Conservation (phyloP, 2,113 vertebrate genomes). For the Oreochromis tanganicae region DNA sequence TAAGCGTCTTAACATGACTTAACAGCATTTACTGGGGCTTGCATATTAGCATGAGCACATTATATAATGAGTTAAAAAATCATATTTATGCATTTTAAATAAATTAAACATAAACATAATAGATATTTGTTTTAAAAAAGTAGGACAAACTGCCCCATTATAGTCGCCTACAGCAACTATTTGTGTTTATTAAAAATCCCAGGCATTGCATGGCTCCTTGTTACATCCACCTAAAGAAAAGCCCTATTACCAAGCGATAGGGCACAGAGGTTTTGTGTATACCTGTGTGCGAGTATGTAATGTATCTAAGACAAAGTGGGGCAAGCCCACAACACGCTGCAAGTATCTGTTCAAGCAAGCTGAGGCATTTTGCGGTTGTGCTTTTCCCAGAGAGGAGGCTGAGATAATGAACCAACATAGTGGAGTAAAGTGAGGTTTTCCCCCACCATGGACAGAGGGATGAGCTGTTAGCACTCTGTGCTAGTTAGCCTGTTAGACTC, state of each 20-base stretch:
- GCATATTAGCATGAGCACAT: not conserved
- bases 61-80: not conserved
- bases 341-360: slow-evolving; percentile 35
- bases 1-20: not conserved
- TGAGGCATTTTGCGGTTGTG: slow-evolving; percentile 18
- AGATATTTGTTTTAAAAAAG: not conserved
- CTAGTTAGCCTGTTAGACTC: slow-evolving; percentile 5
- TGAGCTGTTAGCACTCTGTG: slow-evolving; percentile 4
- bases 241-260: not conserved
- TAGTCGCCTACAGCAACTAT: not conserved
- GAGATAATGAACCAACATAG: slow-evolving; percentile 15
- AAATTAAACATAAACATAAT: not conserved
- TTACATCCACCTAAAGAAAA: not conserved
- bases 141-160: not conserved
- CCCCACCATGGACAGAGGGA: not conserved
- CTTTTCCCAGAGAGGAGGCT: not conserved
- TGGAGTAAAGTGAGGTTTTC: not conserved
- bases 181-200: not conserved
- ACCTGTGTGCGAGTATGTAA: not conserved
- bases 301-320: slow-evolving; percentile 14
- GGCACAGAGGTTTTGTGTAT: not conserved
- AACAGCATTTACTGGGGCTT: not conserved
- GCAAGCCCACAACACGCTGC: slow-evolving; percentile 5
- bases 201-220: not conserved
- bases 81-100: not conserved